Conservation (phyloP, 2,888 invertebrate genomes). For the Drosophila subquinaria region DNA sequence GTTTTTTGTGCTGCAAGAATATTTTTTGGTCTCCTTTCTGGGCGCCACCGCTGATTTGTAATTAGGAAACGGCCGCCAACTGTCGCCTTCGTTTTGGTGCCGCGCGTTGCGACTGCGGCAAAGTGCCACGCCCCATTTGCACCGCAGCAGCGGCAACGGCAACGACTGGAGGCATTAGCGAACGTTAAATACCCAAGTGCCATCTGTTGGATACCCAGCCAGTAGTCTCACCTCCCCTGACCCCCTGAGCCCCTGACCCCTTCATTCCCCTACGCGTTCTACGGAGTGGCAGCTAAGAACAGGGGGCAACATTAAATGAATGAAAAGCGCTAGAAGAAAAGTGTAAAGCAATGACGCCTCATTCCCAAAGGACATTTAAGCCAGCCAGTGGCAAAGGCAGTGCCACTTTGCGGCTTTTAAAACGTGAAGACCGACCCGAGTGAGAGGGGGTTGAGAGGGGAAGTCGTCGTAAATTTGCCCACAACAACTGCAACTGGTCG, state of each 20-base stretch:
- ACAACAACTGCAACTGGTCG: conserved; percentile 42
- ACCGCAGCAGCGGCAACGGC: conserved; percentile 46
- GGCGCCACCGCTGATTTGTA: conserved; percentile 82
- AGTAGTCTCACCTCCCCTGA: neutral
- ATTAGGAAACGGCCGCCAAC: conserved; percentile 84
- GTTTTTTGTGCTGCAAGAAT: conserved; percentile 44
- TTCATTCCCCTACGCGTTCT: neutral
- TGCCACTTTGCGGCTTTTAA: conserved; percentile 71
- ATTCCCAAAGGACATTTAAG: conserved; percentile 61
- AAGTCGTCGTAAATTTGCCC: conserved; percentile 34
- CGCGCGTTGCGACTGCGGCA: conserved; percentile 36
- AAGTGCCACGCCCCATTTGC: conserved; percentile 77
- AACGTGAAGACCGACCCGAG: neutral
- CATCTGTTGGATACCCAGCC: conserved; percentile 67
- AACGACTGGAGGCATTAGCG: conserved; percentile 74
- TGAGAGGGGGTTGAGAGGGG: neutral
- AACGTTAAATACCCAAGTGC: conserved; percentile 81
- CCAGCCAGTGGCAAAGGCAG: conserved; percentile 54
- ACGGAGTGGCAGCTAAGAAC: conserved; percentile 32
- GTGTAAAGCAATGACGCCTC: conserved; percentile 78
- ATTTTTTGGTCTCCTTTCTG: conserved; percentile 50
- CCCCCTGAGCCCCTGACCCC: neutral
- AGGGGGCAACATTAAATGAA: conserved; percentile 75
- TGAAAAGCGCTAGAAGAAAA: conserved; percentile 75
- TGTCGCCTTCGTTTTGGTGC: conserved; percentile 73